phyloP scores from a whole-genome alignment of 2,888 invertebrate species.

The Pyrrhia umbra region DNA sequence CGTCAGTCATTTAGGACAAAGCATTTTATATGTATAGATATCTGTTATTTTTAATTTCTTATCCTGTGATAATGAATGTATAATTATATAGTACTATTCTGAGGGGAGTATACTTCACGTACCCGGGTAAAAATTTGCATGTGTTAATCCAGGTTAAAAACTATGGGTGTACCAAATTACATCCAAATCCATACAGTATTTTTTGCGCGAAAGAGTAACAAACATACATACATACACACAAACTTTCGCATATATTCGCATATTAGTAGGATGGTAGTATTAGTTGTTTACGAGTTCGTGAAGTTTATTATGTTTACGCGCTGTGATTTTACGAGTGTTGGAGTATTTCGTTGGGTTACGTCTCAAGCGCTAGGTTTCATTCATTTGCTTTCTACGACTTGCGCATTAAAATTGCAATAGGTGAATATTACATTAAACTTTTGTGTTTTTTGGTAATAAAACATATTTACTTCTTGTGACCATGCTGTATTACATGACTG shows the following conservation, averaged over 20 bases:
- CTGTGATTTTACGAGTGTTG: constrained; percentile 31
- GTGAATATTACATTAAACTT: neutral
- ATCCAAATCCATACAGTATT: too few species aligned
- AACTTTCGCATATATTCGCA: too few species aligned
- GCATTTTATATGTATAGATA: too few species aligned
- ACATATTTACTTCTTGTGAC: too few species aligned
- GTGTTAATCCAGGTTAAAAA: too few species aligned
- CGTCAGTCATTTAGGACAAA: too few species aligned
- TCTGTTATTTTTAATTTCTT: neutral
- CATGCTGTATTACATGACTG: too few species aligned
- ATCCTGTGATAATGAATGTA: neutral
- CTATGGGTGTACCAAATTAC: too few species aligned
- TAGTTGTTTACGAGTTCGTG: neutral
- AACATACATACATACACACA: too few species aligned
- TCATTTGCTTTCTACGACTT: constrained; percentile 35
- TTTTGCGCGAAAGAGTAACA: too few species aligned
- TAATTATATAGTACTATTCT: neutral
- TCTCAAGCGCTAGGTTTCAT: constrained; percentile 7
- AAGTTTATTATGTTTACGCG: constrained; percentile 19
- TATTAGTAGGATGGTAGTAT: neutral
- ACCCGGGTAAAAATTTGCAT: too few species aligned
- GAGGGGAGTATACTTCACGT: too few species aligned
- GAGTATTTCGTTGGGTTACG: constrained; percentile 21
- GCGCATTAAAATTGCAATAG: neutral
- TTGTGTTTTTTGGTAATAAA: constrained; percentile 5